phyloP scores from a whole-genome alignment of 2,888 invertebrate genomes.

The Melieria picta region DNA sequence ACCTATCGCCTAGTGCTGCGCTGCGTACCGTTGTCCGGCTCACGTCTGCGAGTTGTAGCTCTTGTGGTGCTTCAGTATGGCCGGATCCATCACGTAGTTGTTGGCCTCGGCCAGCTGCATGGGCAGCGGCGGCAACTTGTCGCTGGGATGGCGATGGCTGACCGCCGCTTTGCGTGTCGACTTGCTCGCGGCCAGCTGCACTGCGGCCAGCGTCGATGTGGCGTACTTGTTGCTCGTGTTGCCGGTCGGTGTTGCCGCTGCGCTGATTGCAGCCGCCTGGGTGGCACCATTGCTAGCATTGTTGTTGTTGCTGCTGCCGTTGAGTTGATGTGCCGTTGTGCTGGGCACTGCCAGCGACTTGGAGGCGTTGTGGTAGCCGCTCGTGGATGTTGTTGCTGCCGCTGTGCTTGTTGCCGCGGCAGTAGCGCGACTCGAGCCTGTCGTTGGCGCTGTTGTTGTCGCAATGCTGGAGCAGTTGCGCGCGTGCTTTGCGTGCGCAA shows the following conservation, averaged over 20 bases:
- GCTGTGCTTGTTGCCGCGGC: constrained; percentile 21
- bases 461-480: constrained; percentile 37
- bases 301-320: constrained; percentile 35
- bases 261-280: constrained; percentile 46
- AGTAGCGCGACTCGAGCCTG: constrained; percentile 4
- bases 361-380: background rate
- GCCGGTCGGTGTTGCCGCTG: constrained; percentile 45
- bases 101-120: constrained; percentile 74
- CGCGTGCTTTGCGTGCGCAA: constrained; percentile 79
- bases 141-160: constrained; percentile 80
- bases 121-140: constrained; percentile 77
- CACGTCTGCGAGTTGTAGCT: constrained; percentile 62
- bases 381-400: background rate
- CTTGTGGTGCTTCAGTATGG: constrained; percentile 62
- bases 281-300: constrained; percentile 31
- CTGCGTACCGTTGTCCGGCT: constrained; percentile 7
- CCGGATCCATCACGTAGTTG: constrained; percentile 72
- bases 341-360: constrained; percentile 31
- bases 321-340: constrained; percentile 24
- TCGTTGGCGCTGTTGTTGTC: background rate
- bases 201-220: constrained; percentile 35
- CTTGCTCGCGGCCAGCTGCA: constrained; percentile 16
- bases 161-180: constrained; percentile 69
- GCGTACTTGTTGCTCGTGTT: constrained; percentile 31
- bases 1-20: background rate